A percentile compares a stretch with the other conserved stretches of the same genome.
Conservation (phyloP, 2,113 vertebrate genomes). For the Numenius arquata region DNA sequence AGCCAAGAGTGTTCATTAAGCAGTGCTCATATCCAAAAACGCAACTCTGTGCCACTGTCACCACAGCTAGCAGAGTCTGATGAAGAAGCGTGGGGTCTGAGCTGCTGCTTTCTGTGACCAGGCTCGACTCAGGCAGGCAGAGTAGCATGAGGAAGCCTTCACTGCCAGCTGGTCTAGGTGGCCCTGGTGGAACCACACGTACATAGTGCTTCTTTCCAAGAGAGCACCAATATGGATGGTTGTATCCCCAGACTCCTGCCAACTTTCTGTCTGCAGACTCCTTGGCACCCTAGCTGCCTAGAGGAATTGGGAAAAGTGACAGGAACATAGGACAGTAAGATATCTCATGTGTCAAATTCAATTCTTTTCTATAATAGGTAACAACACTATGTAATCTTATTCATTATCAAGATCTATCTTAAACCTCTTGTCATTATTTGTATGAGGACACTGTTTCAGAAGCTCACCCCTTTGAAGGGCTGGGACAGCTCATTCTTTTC, state of each 20-base stretch:
- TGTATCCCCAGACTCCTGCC: neutral
- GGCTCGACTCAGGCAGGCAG: neutral
- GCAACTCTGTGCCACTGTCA: neutral
- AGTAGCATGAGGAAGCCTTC: neutral
- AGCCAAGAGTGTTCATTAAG: neutral
- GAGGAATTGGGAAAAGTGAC: slow-evolving; percentile 7
- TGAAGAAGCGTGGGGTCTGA: neutral
- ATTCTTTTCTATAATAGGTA: neutral
- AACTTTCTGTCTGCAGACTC: slow-evolving; percentile 13
- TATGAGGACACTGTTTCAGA: neutral
- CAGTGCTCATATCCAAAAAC: neutral
- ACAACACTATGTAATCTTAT: neutral
- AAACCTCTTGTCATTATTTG: neutral
- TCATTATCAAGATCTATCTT: neutral
- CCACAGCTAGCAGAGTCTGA: neutral
- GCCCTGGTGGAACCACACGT: neutral
- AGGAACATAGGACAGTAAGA: neutral
- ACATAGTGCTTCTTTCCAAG: neutral
- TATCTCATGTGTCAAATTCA: neutral
- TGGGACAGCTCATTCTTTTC: neutral
- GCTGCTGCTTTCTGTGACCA: neutral
- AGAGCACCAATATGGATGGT: neutral
- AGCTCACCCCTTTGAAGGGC: neutral
- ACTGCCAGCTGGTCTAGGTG: neutral
- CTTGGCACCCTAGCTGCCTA: neutral